phyloP scores from a whole-genome alignment of 2,113 vertebrate species.

The Pygoscelis adeliae region DNA sequence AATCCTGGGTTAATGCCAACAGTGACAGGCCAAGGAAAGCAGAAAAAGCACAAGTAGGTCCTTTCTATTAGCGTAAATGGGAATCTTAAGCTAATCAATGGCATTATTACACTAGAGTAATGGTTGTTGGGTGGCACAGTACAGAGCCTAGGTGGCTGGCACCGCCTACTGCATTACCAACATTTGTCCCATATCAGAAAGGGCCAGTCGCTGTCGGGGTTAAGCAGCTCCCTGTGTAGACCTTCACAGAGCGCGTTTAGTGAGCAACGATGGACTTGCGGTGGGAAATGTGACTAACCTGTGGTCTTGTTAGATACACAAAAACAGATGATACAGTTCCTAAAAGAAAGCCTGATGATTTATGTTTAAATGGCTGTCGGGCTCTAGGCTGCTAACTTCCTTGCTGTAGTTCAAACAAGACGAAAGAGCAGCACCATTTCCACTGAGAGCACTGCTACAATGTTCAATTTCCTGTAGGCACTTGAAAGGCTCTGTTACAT shows the following conservation, averaged over 20 bases:
- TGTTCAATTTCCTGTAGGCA: background rate
- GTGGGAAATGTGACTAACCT: fast-evolving
- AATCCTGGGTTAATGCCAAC: background rate
- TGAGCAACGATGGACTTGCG: fast-evolving
- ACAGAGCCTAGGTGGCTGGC: background rate
- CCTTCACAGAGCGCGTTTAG: background rate
- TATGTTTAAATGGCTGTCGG: background rate
- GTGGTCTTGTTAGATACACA: background rate
- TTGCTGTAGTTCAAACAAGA: background rate
- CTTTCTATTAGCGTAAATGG: background rate
- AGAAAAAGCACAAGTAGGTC: background rate
- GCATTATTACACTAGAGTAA: background rate
- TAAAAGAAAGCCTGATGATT: background rate
- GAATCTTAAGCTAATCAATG: background rate
- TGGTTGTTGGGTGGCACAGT: background rate
- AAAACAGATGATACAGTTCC: background rate
- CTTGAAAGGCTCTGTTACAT: background rate
- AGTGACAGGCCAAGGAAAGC: background rate
- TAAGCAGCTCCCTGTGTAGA: background rate
- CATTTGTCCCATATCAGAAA: background rate
- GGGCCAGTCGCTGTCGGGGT: background rate
- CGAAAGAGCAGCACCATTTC: background rate
- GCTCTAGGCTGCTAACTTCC: background rate
- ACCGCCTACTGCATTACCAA: background rate
- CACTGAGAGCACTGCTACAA: background rate